Conservation (phyloP, 2,888 invertebrate species). For the Drosophila borealis region DNA sequence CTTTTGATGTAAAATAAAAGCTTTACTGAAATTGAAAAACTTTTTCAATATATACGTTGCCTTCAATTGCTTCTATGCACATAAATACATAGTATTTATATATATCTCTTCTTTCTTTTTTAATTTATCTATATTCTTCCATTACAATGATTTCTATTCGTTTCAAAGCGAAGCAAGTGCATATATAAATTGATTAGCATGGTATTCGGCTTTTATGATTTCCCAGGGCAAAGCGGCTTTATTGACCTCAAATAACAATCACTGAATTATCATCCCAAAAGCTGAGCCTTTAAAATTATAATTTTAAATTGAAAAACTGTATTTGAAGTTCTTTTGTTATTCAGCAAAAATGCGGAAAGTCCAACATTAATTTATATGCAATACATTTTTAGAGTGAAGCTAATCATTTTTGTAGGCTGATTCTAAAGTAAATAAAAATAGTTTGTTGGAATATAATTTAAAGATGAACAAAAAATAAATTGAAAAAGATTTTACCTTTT, state of each 20-base stretch:
- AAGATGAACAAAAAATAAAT: no score
- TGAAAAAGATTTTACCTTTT: no score
- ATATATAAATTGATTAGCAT: background rate
- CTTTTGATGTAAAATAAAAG: conserved; percentile 76
- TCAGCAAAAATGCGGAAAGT: background rate
- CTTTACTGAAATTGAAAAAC: conserved; percentile 77
- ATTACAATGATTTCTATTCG: conserved; percentile 50
- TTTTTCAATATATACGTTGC: conserved; percentile 74
- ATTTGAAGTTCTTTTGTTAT: background rate
- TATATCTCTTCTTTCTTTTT: background rate
- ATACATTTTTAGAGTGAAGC: no score
- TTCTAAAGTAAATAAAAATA: no score
- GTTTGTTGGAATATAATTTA: no score
- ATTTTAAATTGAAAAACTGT: background rate
- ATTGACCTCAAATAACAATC: conserved; percentile 17
- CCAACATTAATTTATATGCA: no score
- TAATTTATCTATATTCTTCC: conserved; percentile 67
- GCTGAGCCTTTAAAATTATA: background rate
- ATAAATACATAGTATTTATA: background rate
- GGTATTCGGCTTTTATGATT: conserved; percentile 44
- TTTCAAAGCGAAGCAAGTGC: conserved; percentile 7
- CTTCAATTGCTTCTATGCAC: conserved; percentile 31
- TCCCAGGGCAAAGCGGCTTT: conserved; percentile 24
- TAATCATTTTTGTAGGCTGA: no score
- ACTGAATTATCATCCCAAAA: background rate